A percentile compares a stretch with the other conserved stretches of the same genome.
Conservation (phyloP, 1,140 invertebrate species). For the Drosophila prosaltans region DNA sequence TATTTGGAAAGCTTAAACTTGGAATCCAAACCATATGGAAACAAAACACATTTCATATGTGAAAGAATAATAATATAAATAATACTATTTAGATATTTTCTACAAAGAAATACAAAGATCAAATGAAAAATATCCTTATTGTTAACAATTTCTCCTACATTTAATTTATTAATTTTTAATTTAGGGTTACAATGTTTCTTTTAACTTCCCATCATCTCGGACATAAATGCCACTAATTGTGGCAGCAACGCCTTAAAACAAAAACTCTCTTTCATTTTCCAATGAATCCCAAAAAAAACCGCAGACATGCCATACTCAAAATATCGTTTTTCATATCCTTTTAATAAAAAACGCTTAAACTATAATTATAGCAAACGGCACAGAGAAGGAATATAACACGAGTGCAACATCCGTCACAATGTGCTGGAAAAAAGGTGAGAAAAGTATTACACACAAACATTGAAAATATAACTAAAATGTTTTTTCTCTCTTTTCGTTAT, state of each 20-base stretch:
- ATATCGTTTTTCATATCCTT: slow-evolving; percentile 44
- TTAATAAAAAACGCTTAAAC: slow-evolving; percentile 45
- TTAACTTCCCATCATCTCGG: slow-evolving; percentile 18
- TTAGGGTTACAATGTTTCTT: not conserved
- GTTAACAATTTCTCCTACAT: not conserved
- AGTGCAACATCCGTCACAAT: slow-evolving; percentile 17
- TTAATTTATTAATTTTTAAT: not conserved
- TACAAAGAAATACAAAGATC: too few species aligned
- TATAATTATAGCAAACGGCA: slow-evolving; percentile 51
- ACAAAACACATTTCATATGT: too few species aligned
- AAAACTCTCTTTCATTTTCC: slow-evolving; percentile 4
- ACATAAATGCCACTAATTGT: slow-evolving; percentile 67
- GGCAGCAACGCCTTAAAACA: slow-evolving; percentile 41
- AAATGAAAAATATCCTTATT: too few species aligned
- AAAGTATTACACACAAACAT: slow-evolving; percentile 65
- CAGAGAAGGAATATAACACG: slow-evolving; percentile 30
- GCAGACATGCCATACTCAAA: slow-evolving; percentile 48
- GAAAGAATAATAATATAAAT: too few species aligned
- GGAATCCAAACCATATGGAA: too few species aligned
- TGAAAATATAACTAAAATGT: slow-evolving; percentile 12
- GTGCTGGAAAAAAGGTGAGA: slow-evolving; percentile 61
- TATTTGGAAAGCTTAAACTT: too few species aligned
- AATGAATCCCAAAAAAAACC: slow-evolving; percentile 36
- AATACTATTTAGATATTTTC: too few species aligned
- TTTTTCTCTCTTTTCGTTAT: not conserved